These are phyloP conservation scores for Xestia rhomboidea DNA, from an alignment of 2,888 invertebrate genomes.

Conservation along the genomic window DNA sequence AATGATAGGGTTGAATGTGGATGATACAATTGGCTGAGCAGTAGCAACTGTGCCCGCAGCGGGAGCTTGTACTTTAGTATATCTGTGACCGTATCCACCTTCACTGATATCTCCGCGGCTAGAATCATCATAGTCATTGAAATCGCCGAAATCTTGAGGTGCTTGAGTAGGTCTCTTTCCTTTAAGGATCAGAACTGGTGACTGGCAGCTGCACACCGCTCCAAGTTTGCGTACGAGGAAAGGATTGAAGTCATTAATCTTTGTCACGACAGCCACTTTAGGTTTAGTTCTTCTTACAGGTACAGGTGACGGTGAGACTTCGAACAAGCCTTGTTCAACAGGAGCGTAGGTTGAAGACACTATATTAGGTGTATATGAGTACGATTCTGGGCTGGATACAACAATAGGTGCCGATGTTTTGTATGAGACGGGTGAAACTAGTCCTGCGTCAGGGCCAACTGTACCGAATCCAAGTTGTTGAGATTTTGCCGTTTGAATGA, in stretches of 20 bases:
- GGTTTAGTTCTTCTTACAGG: constrained; percentile 84
- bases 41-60: constrained; percentile 69
- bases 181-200: constrained; percentile 89
- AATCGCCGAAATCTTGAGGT: constrained; percentile 78
- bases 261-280: constrained; percentile 91
- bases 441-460: constrained; percentile 81
- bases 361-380: constrained; percentile 71
- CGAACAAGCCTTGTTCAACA: constrained; percentile 81
- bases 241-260: constrained; percentile 93
- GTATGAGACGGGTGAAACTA: constrained; percentile 81
- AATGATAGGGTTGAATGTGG: constrained; percentile 87
- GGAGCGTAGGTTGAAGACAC: constrained; percentile 82
- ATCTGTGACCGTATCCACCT: constrained; percentile 76
- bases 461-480: constrained; percentile 82
- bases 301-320: constrained; percentile 79
- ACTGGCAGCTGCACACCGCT: constrained; percentile 93
- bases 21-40: constrained; percentile 78
- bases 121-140: constrained; percentile 78
- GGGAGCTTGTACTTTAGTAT: constrained; percentile 70
- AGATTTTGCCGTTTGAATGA: constrained; percentile 83
- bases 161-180: constrained; percentile 83
- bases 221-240: constrained; percentile 93
- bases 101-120: constrained; percentile 79
- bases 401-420: constrained; percentile 79
- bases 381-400: constrained; percentile 75